A percentile compares a stretch with the other conserved stretches of the same genome.
phyloP scores from a whole-genome alignment of 2,113 vertebrate species.

The Neolamprologus falcicula region DNA sequence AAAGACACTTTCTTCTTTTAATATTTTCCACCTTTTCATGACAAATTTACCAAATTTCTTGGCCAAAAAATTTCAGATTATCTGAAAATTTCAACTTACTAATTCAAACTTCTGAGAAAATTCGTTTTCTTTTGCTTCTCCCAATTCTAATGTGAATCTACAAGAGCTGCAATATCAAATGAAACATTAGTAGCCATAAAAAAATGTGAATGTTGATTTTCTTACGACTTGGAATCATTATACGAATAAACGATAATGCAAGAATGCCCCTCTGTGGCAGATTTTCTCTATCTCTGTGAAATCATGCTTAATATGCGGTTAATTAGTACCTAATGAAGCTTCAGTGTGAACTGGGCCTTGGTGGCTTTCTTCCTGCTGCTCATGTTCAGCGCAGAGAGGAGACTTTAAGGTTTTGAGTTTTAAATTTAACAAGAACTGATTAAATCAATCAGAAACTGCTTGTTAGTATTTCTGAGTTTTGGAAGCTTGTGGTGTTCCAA shows the following conservation, averaged over 20 bases:
- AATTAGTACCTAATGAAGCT: neutral
- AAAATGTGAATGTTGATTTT: neutral
- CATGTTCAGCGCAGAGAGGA: neutral
- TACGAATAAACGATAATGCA: neutral
- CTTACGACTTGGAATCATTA: neutral
- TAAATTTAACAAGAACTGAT: neutral
- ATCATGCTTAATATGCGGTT: neutral
- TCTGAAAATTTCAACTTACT: neutral
- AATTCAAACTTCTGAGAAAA: neutral
- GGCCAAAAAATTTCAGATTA: neutral
- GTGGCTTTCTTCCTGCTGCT: neutral
- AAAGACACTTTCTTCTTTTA: neutral
- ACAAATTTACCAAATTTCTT: neutral
- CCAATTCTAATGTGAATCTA: neutral
- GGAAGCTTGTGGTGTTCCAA: neutral
- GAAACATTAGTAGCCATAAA: neutral
- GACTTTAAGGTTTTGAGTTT: neutral
- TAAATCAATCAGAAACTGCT: neutral
- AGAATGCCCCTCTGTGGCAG: neutral
- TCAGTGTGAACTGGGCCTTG: neutral
- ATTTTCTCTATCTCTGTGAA: fast-evolving
- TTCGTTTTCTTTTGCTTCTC: neutral
- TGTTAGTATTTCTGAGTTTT: neutral
- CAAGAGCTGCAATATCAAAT: fast-evolving
- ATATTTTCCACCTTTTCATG: neutral